phyloP scores from a whole-genome alignment of 2,888 invertebrate genomes.

The Myopa testacea region DNA sequence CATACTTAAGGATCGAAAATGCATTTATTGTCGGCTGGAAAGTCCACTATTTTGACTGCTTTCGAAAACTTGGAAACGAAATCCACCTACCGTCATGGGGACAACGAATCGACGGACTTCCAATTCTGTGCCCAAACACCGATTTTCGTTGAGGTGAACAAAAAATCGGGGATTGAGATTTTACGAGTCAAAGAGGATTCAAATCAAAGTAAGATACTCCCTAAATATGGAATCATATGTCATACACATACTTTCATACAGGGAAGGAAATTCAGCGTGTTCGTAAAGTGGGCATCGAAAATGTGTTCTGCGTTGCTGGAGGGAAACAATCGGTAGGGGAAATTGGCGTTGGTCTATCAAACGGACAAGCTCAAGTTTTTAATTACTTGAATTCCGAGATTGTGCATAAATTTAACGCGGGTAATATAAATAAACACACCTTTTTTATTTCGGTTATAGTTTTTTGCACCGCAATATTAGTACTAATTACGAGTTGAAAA shows the following conservation, averaged over 20 bases:
- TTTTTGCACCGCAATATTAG: too few relatives aligned
- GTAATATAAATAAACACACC: constrained; percentile 42
- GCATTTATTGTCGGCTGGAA: constrained; percentile 64
- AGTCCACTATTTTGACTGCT: constrained; percentile 60
- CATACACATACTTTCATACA: constrained; percentile 23
- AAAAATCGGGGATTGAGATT: constrained; percentile 62
- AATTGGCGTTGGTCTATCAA: constrained; percentile 63
- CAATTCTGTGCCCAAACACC: constrained; percentile 61
- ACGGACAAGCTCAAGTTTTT: constrained; percentile 61
- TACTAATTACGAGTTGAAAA: too few relatives aligned
- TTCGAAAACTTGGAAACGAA: constrained; percentile 63
- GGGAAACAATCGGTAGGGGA: constrained; percentile 61
- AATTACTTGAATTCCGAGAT: constrained; percentile 60
- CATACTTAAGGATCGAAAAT: constrained; percentile 49
- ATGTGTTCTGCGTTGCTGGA: constrained; percentile 62
- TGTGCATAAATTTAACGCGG: constrained; percentile 60
- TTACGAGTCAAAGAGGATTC: constrained; percentile 60
- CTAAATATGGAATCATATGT: neutral
- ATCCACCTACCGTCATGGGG: constrained; percentile 57
- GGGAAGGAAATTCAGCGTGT: constrained; percentile 60
- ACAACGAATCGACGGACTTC: constrained; percentile 63
- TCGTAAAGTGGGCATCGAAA: constrained; percentile 62
- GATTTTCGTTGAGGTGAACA: constrained; percentile 63
- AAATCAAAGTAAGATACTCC: constrained; percentile 51
- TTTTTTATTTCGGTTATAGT: neutral